Conservation (phyloP, 2,888 invertebrate genomes). For the Acholoe squamosa region DNA sequence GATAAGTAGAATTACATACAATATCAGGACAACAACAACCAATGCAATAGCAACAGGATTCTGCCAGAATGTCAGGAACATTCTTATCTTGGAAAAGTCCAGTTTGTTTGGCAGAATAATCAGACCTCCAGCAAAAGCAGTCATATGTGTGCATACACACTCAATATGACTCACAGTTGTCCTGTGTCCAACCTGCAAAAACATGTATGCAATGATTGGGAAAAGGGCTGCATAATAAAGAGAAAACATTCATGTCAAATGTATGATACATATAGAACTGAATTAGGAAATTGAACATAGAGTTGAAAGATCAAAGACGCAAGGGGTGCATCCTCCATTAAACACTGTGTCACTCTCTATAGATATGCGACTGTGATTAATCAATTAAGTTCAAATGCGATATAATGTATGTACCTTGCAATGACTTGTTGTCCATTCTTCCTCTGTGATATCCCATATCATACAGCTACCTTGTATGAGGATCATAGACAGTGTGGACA, state of each 20-base stretch:
- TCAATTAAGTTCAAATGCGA: no score
- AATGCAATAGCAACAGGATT: slow-evolving; percentile 65
- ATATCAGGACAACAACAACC: slow-evolving; percentile 1
- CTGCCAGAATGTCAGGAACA: slow-evolving; percentile 62
- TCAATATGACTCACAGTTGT: slow-evolving; percentile 28
- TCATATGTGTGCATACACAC: slow-evolving; percentile 65
- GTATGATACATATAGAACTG: no score
- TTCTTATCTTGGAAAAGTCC: slow-evolving; percentile 59
- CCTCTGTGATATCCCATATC: background rate
- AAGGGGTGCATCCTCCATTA: no score
- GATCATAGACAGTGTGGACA: background rate
- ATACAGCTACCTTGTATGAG: background rate
- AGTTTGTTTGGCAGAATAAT: slow-evolving; percentile 65
- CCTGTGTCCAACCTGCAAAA: background rate
- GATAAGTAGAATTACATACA: slow-evolving; percentile 61
- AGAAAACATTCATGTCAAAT: no score
- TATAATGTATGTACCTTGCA: slow-evolving; percentile 57
- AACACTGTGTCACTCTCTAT: no score
- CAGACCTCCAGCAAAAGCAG: slow-evolving; percentile 63
- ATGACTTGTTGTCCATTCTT: background rate
- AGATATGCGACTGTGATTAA: no score
- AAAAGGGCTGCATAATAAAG: no score
- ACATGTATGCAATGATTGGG: no score
- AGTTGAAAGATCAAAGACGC: no score
- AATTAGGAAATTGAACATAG: no score